Percentiles rank a stretch among this genome's conserved stretches.
These are phyloP conservation scores for Patella depressa DNA, from an alignment of 2,888 invertebrate species.

Conservation along the genomic window DNA sequence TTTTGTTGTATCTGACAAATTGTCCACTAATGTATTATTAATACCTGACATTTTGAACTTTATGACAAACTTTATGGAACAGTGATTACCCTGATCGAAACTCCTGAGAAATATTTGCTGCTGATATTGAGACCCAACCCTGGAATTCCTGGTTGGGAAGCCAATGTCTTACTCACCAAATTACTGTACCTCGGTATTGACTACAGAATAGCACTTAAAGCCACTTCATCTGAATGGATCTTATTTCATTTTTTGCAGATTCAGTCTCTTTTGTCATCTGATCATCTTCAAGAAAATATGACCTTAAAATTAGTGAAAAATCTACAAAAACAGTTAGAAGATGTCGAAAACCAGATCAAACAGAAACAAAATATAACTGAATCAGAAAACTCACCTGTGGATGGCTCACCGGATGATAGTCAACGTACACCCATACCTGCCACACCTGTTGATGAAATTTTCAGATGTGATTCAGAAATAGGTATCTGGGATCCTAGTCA, in stretches of 20 bases:
- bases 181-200: no score
- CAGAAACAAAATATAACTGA: slow-evolving; percentile 25
- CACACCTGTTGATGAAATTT: background rate
- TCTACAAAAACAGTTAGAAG: slow-evolving; percentile 51
- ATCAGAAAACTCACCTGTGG: background rate
- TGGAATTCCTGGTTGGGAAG: no score
- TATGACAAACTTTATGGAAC: no score
- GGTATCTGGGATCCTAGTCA: background rate
- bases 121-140: no score
- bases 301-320: slow-evolving; percentile 53
- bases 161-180: no score
- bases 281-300: slow-evolving; percentile 23
- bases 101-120: no score
- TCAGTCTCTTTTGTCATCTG: slow-evolving; percentile 40
- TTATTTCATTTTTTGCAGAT: slow-evolving; percentile 35
- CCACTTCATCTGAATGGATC: no score
- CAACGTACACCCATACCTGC: background rate
- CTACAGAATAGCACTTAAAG: no score
- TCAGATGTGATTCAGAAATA: background rate
- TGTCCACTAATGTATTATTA: no score
- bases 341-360: slow-evolving; percentile 46
- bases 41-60: no score
- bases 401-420: background rate
- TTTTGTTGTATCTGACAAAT: no score
- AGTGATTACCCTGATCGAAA: no score